Evolutionary conservation across 2,888 invertebrate genomes (phyloP).

Genomic region (Cecidostiba fungosa): DNA sequence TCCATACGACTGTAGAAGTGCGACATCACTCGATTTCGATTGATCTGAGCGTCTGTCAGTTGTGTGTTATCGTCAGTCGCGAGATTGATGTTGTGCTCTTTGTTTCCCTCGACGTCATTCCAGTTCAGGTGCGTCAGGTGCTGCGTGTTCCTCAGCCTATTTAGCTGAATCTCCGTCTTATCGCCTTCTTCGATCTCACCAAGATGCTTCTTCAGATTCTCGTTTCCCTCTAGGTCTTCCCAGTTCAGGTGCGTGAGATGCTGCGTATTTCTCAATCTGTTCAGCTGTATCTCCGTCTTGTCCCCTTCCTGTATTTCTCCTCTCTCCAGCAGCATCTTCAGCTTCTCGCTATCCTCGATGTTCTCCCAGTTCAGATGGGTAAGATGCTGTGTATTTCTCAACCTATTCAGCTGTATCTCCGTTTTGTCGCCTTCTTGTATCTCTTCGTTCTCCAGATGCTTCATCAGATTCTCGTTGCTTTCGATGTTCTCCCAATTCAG

Average conservation of each 20-base stretch:
- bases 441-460: not conserved
- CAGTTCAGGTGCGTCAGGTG: slow-evolving; percentile 66
- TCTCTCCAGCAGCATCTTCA: not conserved
- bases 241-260: slow-evolving; percentile 65
- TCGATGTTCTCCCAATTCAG: slow-evolving; percentile 49
- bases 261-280: slow-evolving; percentile 64
- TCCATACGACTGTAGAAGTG: slow-evolving; percentile 74
- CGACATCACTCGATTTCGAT: slow-evolving; percentile 73
- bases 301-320: not conserved
- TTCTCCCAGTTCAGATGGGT: slow-evolving; percentile 64
- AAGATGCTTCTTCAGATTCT: not conserved
- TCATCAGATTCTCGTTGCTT: not conserved
- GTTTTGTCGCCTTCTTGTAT: slow-evolving; percentile 36
- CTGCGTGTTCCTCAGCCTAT: slow-evolving; percentile 65
- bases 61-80: slow-evolving; percentile 10
- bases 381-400: slow-evolving; percentile 65
- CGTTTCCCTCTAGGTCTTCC: slow-evolving; percentile 33
- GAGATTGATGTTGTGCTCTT: not conserved
- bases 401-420: slow-evolving; percentile 63
- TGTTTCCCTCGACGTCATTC: slow-evolving; percentile 22
- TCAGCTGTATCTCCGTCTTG: slow-evolving; percentile 58
- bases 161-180: slow-evolving; percentile 58
- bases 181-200: not conserved
- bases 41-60: slow-evolving; percentile 68
- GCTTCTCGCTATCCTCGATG: not conserved